Conservation (phyloP, 2,797 vertebrate genomes). For the Neosilurus hyrtlii region DNA sequence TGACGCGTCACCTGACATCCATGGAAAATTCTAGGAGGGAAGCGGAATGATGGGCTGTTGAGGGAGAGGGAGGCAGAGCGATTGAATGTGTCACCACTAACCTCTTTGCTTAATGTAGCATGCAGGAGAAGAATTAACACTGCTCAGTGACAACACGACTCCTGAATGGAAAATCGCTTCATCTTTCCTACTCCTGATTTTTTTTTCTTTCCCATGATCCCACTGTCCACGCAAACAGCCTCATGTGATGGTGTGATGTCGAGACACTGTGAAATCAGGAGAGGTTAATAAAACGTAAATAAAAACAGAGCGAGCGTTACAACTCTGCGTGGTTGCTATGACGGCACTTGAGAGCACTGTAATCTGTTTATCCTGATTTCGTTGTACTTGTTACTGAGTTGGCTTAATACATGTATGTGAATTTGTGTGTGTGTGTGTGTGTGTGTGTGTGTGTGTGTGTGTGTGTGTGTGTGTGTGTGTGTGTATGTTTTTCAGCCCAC, state of each 20-base stretch:
- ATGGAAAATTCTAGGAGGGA: conserved; percentile 76
- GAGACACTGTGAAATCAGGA: conserved; percentile 65
- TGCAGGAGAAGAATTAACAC: conserved; percentile 71
- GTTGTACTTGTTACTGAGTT: not conserved
- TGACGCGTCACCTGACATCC: conserved; percentile 66
- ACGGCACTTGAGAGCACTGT: conserved; percentile 23
- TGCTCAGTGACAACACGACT: conserved; percentile 60
- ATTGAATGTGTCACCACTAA: conserved; percentile 77
- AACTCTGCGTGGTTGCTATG: conserved; percentile 26
- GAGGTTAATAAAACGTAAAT: conserved; percentile 56
- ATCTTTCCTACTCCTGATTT: conserved; percentile 70
- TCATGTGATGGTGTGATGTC: conserved; percentile 63
- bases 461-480: conserved; percentile 17
- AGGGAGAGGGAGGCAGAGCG: conserved; percentile 53
- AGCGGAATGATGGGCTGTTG: conserved; percentile 69
- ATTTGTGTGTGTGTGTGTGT: conserved; percentile 1
- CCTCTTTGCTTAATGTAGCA: conserved; percentile 82
- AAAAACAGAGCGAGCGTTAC: conserved; percentile 15
- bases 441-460: conserved; percentile 12
- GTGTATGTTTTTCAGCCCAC: conserved; percentile 74
- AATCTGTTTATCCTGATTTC: conserved; percentile 16
- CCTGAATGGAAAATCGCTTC: conserved; percentile 79
- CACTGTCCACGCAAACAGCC: conserved; percentile 22
- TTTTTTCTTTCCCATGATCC: conserved; percentile 61
- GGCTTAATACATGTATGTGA: conserved; percentile 50